A percentile compares a stretch with the other conserved stretches of the same genome.
Evolutionary conservation across 2,797 vertebrate genomes (phyloP).

Genomic region (Simalia tracyae): DNA sequence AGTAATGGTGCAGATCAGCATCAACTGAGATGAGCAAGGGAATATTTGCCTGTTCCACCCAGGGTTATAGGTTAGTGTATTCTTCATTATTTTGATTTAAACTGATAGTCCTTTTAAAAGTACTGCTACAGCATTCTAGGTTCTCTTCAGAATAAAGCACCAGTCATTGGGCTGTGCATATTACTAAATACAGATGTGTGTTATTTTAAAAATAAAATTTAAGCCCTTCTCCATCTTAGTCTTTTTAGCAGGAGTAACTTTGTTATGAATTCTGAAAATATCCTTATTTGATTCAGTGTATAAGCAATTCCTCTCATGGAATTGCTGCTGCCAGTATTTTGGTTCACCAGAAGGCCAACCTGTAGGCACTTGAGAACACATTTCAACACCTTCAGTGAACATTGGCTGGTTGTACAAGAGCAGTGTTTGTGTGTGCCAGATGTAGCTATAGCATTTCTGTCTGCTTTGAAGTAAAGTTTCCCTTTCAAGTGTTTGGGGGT

Average conservation of each 20-base stretch:
- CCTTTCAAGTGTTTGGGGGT: background rate
- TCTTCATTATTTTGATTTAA: conserved; percentile 3
- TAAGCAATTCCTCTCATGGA: conserved; percentile 8
- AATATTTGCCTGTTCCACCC: background rate
- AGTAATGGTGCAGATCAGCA: background rate
- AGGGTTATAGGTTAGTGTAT: background rate
- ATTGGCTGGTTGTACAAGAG: background rate
- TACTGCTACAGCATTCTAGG: background rate
- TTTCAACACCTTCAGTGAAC: background rate
- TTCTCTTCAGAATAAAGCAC: background rate
- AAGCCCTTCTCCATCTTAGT: background rate
- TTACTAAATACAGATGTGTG: background rate
- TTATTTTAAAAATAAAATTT: conserved; percentile 38
- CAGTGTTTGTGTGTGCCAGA: background rate
- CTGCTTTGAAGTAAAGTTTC: conserved; percentile 6
- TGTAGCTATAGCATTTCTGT: background rate
- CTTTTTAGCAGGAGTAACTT: conserved; percentile 37
- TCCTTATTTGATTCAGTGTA: background rate
- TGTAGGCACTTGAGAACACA: background rate
- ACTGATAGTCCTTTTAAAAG: background rate
- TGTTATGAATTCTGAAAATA: conserved; percentile 37
- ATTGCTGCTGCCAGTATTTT: conserved; percentile 20
- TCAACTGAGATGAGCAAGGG: background rate
- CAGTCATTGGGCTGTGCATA: background rate
- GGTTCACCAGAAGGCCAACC: conserved; percentile 1